These are phyloP conservation scores for Trachurus trachurus DNA, from an alignment of 2,797 vertebrate genomes.

Conservation along the genomic window DNA sequence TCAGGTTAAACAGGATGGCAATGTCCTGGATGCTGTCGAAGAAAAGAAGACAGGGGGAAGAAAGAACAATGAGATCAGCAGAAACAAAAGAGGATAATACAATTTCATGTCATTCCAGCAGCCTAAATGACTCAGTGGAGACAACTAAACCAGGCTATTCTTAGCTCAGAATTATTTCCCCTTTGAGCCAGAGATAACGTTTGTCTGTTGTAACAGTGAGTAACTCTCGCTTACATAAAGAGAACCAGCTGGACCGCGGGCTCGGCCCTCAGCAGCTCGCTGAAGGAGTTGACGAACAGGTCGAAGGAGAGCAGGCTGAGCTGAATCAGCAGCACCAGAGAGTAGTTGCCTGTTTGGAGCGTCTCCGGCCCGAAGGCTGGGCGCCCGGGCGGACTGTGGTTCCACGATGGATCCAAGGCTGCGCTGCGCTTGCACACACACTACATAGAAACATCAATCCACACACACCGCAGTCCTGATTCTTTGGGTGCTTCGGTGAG, in stretches of 20 bases:
- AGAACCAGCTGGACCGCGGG: constrained; percentile 92
- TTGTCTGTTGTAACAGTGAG: constrained; percentile 9
- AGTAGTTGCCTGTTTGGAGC: constrained; percentile 93
- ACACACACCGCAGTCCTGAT: not conserved
- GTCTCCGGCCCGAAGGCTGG: constrained; percentile 82
- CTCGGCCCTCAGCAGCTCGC: constrained; percentile 89
- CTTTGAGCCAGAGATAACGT: not conserved
- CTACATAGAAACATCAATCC: constrained; percentile 70
- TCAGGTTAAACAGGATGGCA: constrained; percentile 91
- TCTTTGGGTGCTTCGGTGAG: not conserved
- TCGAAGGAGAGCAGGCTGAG: constrained; percentile 92
- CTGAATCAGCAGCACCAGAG: constrained; percentile 93
- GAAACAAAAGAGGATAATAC: not conserved
- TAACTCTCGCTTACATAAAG: constrained; percentile 89
- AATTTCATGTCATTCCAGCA: not conserved
- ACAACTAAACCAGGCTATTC: not conserved
- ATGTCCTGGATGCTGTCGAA: constrained; percentile 91
- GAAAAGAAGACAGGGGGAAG: not conserved
- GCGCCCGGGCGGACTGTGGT: constrained; percentile 72
- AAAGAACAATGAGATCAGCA: not conserved
- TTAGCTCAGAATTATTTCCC: constrained; percentile 17
- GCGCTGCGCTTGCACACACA: constrained; percentile 57
- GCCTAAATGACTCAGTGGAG: constrained; percentile 8
- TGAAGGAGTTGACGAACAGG: constrained; percentile 95
- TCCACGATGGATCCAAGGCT: constrained; percentile 84